These are phyloP conservation scores for Suillia variegata DNA, from an alignment of 2,888 invertebrate species.

Conservation along the genomic window DNA sequence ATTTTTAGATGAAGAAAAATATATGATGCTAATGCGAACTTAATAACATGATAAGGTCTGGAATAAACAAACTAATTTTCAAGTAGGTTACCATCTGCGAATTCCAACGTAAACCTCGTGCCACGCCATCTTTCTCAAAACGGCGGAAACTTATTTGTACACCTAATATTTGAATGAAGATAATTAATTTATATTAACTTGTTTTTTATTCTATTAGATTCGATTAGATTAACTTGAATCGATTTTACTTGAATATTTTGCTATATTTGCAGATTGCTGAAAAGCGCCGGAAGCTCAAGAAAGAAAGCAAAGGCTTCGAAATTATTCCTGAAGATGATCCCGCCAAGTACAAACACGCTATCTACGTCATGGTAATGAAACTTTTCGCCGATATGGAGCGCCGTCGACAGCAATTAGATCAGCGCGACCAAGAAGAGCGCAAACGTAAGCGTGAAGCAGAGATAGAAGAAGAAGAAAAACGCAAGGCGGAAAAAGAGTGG, in stretches of 20 bases:
- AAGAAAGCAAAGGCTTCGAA: conserved; percentile 78
- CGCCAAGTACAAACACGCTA: conserved; percentile 84
- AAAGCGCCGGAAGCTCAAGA: conserved; percentile 91
- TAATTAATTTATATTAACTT: too few species aligned
- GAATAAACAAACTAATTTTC: too few species aligned
- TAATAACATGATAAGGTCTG: too few species aligned
- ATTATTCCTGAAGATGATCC: conserved; percentile 89
- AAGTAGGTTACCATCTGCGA: too few species aligned
- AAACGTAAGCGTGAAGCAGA: conserved; percentile 93
- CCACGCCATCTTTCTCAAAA: too few species aligned
- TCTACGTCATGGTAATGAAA: conserved; percentile 99
- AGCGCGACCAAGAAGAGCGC: conserved; percentile 89
- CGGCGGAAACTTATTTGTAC: too few species aligned
- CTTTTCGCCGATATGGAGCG: conserved; percentile 95
- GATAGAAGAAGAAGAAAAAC: conserved; percentile 89
- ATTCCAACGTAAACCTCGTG: too few species aligned
- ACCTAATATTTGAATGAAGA: too few species aligned
- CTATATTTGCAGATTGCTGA: conserved; percentile 76
- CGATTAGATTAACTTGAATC: neutral
- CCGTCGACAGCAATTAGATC: conserved; percentile 84
- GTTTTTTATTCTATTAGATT: too few species aligned
- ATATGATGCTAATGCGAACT: too few species aligned
- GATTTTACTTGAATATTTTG: too few species aligned
- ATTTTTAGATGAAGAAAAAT: too few species aligned
- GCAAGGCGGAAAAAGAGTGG: conserved; percentile 93